Evolutionary conservation across 2,113 vertebrate genomes (phyloP).

Genomic region (Hippocampus abdominalis): DNA sequence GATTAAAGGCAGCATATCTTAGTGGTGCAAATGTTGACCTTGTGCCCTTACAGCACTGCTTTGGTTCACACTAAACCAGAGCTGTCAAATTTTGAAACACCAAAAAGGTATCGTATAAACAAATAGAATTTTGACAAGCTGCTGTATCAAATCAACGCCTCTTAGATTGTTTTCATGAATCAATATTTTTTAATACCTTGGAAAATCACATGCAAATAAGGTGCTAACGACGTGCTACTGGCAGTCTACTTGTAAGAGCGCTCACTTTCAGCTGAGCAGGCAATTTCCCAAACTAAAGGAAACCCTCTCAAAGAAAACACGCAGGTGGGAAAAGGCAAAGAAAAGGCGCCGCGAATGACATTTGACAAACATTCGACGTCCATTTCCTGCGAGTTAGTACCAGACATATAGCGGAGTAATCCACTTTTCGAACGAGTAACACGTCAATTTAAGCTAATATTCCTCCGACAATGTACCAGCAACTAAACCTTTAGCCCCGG

Average conservation of each 20-base stretch:
- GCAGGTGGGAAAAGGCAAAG: not conserved
- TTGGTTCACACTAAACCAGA: conserved; percentile 22
- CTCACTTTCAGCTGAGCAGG: conserved; percentile 62
- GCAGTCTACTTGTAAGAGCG: conserved; percentile 7
- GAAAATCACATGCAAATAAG: not conserved
- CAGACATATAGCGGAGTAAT: not conserved
- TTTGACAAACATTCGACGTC: not conserved
- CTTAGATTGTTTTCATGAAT: not conserved
- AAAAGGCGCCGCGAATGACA: conserved; percentile 12
- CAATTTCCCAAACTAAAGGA: conserved; percentile 50
- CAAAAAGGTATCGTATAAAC: not conserved
- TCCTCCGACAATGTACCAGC: not conserved
- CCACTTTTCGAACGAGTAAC: conserved; percentile 5
- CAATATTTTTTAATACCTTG: not conserved
- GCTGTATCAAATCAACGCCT: not conserved
- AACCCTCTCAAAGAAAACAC: conserved; percentile 41
- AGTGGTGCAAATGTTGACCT: conserved; percentile 15
- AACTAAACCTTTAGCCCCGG: not conserved
- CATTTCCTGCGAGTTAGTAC: not conserved
- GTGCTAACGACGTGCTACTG: conserved; percentile 33
- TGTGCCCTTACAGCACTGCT: conserved; percentile 16
- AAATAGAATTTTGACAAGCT: not conserved
- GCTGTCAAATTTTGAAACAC: not conserved
- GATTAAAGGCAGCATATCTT: conserved; percentile 24
- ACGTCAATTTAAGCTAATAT: conserved; percentile 12